Evolutionary conservation across 2,888 invertebrate genomes (phyloP), one percentile per base, ranked within the genome.

Genomic region (Cerceris rybyensis): DNA sequence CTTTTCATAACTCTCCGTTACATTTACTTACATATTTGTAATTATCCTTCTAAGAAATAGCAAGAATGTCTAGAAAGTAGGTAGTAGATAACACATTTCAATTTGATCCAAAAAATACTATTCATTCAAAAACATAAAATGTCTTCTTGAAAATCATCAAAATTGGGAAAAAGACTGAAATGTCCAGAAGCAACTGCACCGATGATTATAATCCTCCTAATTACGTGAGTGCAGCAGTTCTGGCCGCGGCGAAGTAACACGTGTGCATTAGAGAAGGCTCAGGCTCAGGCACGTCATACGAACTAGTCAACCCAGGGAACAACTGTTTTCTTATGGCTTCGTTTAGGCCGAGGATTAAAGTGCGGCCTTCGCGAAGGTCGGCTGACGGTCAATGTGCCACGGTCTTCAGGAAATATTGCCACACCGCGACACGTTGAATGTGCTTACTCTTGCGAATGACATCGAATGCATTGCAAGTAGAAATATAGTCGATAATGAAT

Each of bases 311-410:
- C 64, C 70, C 57, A n/a, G 57, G 17, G 50, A 69, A 72, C 65
- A 16, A 28, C 42, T 60, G 74, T 65, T 52, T 80, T 80, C 69
- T 80, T 83, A 76, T 71, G 86, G 86, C 87, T 87, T 84, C 86
- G 85, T 83, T 84, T 83, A 81, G 87, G 80, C 78, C 65, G 67
- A 68, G 79, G 86, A 87, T 87, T 85, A 85, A 74, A 79, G 72
- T 68, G 66, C 73, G 82, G 75, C 80, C 89, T 88, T 87, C 81
- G 78, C 58, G 86, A 89, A 88, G 90, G 88, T 90, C 84, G 66
- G 87, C 87, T 88, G 87, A 90, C 86, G 89, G 90, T 88, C 88
- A 90, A 85, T 88, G 86, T 89, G 88, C 84, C 88, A 87, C 70
- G 88, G 86, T 80, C 86, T 86, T 83, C 75, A 46, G 80, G 74